Evolutionary conservation across 2,797 vertebrate genomes (phyloP).

Genomic region (Manis javanica): DNA sequence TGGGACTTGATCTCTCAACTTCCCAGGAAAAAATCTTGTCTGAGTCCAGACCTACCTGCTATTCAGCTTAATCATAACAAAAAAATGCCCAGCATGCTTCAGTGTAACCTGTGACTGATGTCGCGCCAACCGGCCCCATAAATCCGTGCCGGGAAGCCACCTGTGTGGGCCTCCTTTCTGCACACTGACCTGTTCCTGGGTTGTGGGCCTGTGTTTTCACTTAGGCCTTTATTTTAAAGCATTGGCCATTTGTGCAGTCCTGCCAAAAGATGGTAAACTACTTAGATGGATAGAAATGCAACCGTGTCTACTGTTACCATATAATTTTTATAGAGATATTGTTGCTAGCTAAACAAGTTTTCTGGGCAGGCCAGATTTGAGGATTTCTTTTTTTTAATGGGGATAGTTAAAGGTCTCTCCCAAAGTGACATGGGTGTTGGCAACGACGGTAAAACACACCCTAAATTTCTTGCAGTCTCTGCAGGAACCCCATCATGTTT

Average conservation of each 20-base stretch:
- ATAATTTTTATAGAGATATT: neutral
- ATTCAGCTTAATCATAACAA: rapidly evolving
- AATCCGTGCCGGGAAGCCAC: neutral
- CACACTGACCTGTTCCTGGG: rapidly evolving
- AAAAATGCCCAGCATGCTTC: rapidly evolving
- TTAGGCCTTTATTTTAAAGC: neutral
- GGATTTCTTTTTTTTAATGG: too few relatives aligned
- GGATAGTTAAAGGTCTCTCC: neutral
- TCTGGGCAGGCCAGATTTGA: neutral
- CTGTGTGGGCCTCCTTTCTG: rapidly evolving
- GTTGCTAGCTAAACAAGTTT: neutral
- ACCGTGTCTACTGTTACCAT: rapidly evolving
- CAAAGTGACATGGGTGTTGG: neutral
- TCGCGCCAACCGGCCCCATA: neutral
- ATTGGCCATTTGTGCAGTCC: rapidly evolving
- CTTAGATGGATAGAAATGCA: rapidly evolving
- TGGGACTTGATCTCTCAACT: conserved; percentile 40
- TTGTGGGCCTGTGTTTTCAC: neutral
- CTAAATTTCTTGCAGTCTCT: neutral
- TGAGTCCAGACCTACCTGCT: neutral
- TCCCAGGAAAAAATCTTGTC: neutral
- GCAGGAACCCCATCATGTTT: neutral
- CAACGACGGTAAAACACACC: neutral
- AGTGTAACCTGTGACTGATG: neutral
- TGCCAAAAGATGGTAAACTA: neutral